Evolutionary conservation across 2,113 vertebrate genomes (phyloP).

Genomic region (Otus sunia): DNA sequence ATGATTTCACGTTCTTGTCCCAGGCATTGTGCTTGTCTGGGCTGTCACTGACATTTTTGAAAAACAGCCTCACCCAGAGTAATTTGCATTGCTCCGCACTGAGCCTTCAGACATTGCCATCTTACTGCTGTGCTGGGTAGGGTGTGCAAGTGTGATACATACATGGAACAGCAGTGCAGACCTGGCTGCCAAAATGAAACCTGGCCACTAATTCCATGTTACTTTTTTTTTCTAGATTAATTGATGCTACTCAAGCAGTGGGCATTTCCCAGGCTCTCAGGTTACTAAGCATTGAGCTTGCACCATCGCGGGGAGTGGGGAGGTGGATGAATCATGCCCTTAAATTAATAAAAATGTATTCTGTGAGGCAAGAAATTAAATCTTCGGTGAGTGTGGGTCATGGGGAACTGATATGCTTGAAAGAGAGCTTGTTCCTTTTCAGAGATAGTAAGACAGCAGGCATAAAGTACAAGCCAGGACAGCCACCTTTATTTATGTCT

Average conservation of each 20-base stretch:
- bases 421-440: neutral
- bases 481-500: neutral
- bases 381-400: neutral
- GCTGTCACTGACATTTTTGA: slow-evolving; percentile 19
- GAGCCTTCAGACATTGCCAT: neutral
- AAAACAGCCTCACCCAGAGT: neutral
- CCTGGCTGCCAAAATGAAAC: neutral
- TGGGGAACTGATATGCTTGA: neutral
- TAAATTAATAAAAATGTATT: neutral
- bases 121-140: neutral
- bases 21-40: neutral
- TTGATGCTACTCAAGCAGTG: neutral
- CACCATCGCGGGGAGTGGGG: neutral
- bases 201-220: neutral
- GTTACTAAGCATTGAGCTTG: neutral
- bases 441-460: neutral
- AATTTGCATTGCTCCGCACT: neutral
- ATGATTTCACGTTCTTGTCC: slow-evolving; percentile 18
- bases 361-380: neutral
- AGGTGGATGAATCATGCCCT: neutral
- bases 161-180: neutral
- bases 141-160: neutral
- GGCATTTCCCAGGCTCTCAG: neutral
- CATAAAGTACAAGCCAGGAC: neutral
- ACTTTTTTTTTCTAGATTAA: neutral